Base-by-base conservation (phyloP, 2,797 vertebrate species). In the Oreonectes daqikongensis region DNA sequence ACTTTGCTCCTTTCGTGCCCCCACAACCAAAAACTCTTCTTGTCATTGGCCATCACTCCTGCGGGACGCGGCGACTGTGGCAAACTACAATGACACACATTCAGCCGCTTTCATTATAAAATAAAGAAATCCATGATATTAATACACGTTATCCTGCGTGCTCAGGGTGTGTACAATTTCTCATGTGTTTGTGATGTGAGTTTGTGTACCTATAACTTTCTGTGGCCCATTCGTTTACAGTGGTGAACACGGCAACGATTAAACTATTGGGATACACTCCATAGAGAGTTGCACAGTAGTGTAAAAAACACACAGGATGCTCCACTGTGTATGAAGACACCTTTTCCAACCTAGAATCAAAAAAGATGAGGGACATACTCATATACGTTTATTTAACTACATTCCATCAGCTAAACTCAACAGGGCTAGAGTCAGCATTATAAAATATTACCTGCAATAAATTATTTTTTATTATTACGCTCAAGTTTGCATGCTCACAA, bases 21-120 rank as follows among this genome's bases (percentile, higher is more conserved):
- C 24, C 89, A 0, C 52, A 92, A 28, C 92, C 92, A 94, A 71
- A 84, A 3, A 32, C 90, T 90, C 40, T 87, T 90, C 2, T 76
- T 55, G 10, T 90, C 90, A 1, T 90, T 90, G 0, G 0, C 70
- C 26, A 75, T 57, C 5, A 87, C 0, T 0, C 48, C 75, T 0
- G 87, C 48, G 65, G 89, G 0, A 0, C 12, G 10, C 0, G 66
- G n/a, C 0, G 0, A 0, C 0, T 15, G 0, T 0, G 0, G 0
- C 88, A 87, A 92, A 0, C 90, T 91, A 79, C 30, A 59, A 74
- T 2, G 7, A 70, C 15, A 64, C 15, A 66, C 8, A 40, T n/a
- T 7, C 18, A 44, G 3, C 2, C 17, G 17, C 32, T n/a, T 55
- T 74, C 3, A 59, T 15, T 12, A 1, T 2, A 46, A 20, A 55